A percentile compares a stretch with the other conserved stretches of the same genome.
Evolutionary conservation across 2,113 vertebrate genomes (phyloP).

Genomic region (Silurus glanis): DNA sequence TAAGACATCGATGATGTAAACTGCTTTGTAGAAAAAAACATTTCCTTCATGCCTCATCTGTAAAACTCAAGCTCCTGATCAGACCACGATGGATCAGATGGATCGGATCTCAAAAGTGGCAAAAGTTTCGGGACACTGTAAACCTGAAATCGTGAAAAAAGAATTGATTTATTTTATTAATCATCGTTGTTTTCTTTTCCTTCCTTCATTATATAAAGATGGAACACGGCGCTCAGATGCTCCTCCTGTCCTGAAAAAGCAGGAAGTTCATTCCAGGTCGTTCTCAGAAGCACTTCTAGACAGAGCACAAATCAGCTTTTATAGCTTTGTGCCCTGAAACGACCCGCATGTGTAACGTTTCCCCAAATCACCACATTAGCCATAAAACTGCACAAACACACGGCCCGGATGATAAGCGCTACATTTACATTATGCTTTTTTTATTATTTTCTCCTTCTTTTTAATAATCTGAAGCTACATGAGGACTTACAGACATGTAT

Average conservation of each 20-base stretch:
- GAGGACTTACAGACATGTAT: background rate
- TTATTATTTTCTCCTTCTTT: background rate
- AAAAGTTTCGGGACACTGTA: too few relatives aligned
- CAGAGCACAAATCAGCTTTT: background rate
- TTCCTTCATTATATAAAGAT: background rate
- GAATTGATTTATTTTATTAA: background rate
- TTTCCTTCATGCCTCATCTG: too few relatives aligned
- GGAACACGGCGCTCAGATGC: background rate
- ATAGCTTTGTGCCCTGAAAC: background rate
- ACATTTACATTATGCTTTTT: background rate
- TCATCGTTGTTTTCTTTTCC: background rate
- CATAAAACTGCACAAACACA: background rate
- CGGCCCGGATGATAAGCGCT: background rate
- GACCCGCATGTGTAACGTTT: background rate
- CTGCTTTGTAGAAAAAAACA: too few relatives aligned
- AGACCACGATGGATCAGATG: too few relatives aligned
- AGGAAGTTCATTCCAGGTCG: background rate
- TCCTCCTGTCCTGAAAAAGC: background rate
- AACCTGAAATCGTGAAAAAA: too few relatives aligned
- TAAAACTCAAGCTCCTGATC: too few relatives aligned
- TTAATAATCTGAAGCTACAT: background rate
- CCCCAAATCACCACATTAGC: background rate
- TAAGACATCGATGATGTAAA: too few relatives aligned
- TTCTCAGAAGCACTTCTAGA: constrained; percentile 12
- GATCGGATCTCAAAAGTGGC: too few relatives aligned